Conservation (phyloP, 2,797 vertebrate genomes). For the Gymnoscopelus braueri region DNA sequence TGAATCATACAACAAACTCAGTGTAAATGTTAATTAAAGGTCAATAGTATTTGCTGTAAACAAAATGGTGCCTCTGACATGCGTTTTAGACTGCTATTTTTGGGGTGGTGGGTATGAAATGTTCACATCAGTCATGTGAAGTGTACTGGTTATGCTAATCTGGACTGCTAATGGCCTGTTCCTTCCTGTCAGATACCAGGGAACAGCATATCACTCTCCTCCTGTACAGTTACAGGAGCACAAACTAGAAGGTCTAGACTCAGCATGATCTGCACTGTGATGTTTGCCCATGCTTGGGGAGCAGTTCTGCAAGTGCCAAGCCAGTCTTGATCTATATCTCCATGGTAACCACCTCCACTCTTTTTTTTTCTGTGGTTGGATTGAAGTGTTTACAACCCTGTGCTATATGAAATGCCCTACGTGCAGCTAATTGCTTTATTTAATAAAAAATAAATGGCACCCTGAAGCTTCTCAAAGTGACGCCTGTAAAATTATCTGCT, state of each 20-base stretch:
- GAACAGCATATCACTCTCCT: conserved; percentile 36
- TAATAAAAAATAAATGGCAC: neutral
- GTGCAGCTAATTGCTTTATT: conserved; percentile 13
- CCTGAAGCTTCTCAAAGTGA: conserved; percentile 13
- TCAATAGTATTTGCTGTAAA: neutral
- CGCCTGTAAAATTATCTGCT: conserved; percentile 3
- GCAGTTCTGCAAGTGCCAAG: conserved; percentile 28
- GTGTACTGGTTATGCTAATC: conserved; percentile 52
- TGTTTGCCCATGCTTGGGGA: conserved; percentile 43
- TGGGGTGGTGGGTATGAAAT: too few relatives aligned
- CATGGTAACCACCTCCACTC: conserved; percentile 54
- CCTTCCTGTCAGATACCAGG: conserved; percentile 59
- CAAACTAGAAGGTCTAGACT: conserved; percentile 28
- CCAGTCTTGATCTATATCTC: conserved; percentile 31
- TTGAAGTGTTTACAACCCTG: conserved; percentile 41
- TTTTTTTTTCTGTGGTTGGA: neutral
- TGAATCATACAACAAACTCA: too few relatives aligned
- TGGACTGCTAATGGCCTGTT: conserved; percentile 62
- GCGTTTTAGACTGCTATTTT: neutral
- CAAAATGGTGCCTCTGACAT: neutral
- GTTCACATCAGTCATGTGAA: conserved; percentile 28
- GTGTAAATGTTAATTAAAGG: too few relatives aligned
- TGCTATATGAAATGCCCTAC: conserved; percentile 16
- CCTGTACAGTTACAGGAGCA: conserved; percentile 36
- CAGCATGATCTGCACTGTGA: conserved; percentile 14